Conservation (phyloP, 2,888 invertebrate genomes). For the Phymatocera aterrima region DNA sequence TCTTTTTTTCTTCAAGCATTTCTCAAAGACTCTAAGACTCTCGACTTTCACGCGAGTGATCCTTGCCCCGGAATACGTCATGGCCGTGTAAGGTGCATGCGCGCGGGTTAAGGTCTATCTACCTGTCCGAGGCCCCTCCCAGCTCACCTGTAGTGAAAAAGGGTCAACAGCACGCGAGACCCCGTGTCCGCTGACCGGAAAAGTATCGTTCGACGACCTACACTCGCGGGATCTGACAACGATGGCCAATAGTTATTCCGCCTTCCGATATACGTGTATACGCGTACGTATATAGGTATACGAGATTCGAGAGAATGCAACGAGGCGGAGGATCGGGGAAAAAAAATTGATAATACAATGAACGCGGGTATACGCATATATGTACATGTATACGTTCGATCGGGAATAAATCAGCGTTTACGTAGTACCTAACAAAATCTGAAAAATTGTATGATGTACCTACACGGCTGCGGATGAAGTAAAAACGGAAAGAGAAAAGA, state of each 20-base stretch:
- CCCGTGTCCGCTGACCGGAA: constrained; percentile 48
- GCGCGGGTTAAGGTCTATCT: constrained; percentile 60
- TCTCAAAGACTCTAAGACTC: neutral
- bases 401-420: too few relatives aligned
- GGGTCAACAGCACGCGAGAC: constrained; percentile 67
- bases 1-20: neutral
- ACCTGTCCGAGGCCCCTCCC: constrained; percentile 64
- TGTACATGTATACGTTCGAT: too few relatives aligned
- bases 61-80: neutral
- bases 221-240: neutral
- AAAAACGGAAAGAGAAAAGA: too few relatives aligned
- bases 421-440: too few relatives aligned
- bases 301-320: too few relatives aligned
- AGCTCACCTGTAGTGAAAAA: constrained; percentile 68
- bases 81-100: constrained; percentile 51
- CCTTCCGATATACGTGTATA: neutral
- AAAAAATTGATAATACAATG: too few relatives aligned
- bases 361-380: too few relatives aligned
- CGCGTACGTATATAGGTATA: too few relatives aligned
- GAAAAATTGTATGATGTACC: too few relatives aligned
- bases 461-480: too few relatives aligned
- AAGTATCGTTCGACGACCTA: constrained; percentile 59
- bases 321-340: too few relatives aligned
- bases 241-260: neutral
- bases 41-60: neutral